Percentiles rank a stretch among this genome's conserved stretches.
Evolutionary conservation across 92 coral and sea anemone genomes (phyloP).

Genomic region (Umimayanthus chanpuru): DNA sequence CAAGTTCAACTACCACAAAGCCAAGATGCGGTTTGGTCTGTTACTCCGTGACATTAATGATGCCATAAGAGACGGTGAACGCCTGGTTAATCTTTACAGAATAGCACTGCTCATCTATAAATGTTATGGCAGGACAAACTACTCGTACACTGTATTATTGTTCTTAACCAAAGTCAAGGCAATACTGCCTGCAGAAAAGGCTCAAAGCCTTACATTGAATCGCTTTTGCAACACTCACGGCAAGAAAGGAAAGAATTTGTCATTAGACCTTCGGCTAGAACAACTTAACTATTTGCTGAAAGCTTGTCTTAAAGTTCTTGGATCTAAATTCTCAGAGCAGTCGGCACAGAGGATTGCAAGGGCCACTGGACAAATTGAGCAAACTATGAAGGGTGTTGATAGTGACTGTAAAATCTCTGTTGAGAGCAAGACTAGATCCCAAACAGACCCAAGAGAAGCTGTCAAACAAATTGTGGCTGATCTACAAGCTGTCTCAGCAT

Average conservation of each 20-base stretch:
- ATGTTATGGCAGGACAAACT: conserved; percentile 45
- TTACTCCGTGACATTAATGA: conserved; percentile 39
- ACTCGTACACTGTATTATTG: conserved; percentile 37
- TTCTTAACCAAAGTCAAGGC: conserved; percentile 38
- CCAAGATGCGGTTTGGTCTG: conserved; percentile 43
- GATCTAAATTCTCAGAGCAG: conserved; percentile 37
- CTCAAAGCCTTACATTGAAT: conserved; percentile 33
- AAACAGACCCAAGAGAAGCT: no score
- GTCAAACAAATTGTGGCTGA: no score
- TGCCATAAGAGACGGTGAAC: conserved; percentile 43
- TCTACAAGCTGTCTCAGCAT: no score
- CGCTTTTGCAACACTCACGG: conserved; percentile 45
- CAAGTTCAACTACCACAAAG: conserved; percentile 38
- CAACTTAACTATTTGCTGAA: conserved; percentile 30
- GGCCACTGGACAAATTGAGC: conserved; percentile 5
- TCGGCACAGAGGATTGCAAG: conserved; percentile 38
- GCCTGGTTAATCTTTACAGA: conserved; percentile 36
- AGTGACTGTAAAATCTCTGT: conserved; percentile 1
- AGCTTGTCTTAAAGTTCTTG: conserved; percentile 20
- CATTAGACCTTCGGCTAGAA: conserved; percentile 34
- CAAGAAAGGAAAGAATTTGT: conserved; percentile 42
- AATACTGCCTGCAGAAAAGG: conserved; percentile 33
- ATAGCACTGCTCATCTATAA: conserved; percentile 38
- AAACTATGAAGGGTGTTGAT: conserved; percentile 19
- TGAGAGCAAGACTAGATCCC: no score